Percentiles rank a stretch among this genome's conserved stretches.
Evolutionary conservation across 2,888 invertebrate genomes (phyloP).

Genomic region (Desoria tigrina): DNA sequence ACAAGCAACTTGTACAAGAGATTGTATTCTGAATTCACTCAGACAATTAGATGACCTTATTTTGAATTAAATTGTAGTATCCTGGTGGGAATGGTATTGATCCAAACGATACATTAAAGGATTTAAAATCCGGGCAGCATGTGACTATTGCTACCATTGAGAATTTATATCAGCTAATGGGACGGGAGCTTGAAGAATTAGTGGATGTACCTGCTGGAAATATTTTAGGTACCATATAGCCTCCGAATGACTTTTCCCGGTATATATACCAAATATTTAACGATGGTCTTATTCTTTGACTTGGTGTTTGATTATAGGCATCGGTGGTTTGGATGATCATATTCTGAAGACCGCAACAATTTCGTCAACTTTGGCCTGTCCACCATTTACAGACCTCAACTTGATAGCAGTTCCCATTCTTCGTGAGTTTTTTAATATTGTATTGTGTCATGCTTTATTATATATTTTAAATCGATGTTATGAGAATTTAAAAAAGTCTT

Average conservation of each 20-base stretch:
- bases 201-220: constrained; percentile 85
- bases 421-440: too few species aligned
- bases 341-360: constrained; percentile 88
- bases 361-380: constrained; percentile 76
- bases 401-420: constrained; percentile 82
- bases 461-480: too few species aligned
- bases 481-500: too few species aligned
- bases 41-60: constrained; percentile 1
- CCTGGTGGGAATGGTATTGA: constrained; percentile 54
- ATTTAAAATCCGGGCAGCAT: constrained; percentile 66
- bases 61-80: constrained; percentile 42
- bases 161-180: constrained; percentile 87
- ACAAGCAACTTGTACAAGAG: too few species aligned
- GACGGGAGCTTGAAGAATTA: constrained; percentile 79
- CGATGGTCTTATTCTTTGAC: too few species aligned
- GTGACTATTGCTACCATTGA: constrained; percentile 68
- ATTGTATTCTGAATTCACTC: too few species aligned
- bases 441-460: too few species aligned
- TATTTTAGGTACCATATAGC: constrained; percentile 67
- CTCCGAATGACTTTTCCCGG: too few species aligned
- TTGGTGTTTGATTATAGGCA: constrained; percentile 61
- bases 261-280: not conserved
- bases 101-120: constrained; percentile 61
- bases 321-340: constrained; percentile 80
- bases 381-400: constrained; percentile 81